Evolutionary conservation across 2,113 vertebrate genomes (phyloP), one percentile per base, ranked within the genome.

Genomic region (Benitochromis conjunctus): DNA sequence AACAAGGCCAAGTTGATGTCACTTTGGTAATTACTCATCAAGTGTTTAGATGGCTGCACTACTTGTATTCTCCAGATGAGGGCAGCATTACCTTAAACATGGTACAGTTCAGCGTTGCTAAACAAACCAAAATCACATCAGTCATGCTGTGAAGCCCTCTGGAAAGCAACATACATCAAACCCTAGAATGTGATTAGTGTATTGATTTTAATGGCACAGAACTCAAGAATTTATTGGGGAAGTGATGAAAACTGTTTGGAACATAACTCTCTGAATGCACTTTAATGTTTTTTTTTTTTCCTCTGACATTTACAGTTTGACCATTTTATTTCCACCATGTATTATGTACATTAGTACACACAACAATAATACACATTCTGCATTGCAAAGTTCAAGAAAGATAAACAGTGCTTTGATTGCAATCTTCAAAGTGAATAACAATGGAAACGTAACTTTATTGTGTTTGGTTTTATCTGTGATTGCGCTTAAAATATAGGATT

Each of bases 31-130:
- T 84, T 31, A 62, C 53, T 88, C 64, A 64, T 82, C 2, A 0
- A 48, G 36, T 6, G 48, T 46, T 66, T 66, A 66, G 69, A 80
- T 41, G 58, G 79, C 0, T 80, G 91, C 90, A 92, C 8, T 85
- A 9, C 41, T 18, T 5, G 3, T 1, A 1, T 2, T 1, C 6
- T 57, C 94, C 95, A 92, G 79, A 64, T 13, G 95, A 91, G 93
- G 94, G 94, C 93, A 96, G 92, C 89, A 89, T 94, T 83, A 90
- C 86, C 89, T 80, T 48, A 91, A 64, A 56, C 21, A 83, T 81
- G 18, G 46, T 3, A 10, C 16, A 43, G 41, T 14, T 19, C 6
- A 81, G 74, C 1, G 1, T 51, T 18, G 6, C 79, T 83, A 51
- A 80, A 74, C 38, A 62, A 87, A 80, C 18, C 19, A 64, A 64